Percentiles rank a stretch among this genome's conserved stretches.
Conservation (phyloP, 2,797 vertebrate genomes). For the Gadopsis bispinosus region DNA sequence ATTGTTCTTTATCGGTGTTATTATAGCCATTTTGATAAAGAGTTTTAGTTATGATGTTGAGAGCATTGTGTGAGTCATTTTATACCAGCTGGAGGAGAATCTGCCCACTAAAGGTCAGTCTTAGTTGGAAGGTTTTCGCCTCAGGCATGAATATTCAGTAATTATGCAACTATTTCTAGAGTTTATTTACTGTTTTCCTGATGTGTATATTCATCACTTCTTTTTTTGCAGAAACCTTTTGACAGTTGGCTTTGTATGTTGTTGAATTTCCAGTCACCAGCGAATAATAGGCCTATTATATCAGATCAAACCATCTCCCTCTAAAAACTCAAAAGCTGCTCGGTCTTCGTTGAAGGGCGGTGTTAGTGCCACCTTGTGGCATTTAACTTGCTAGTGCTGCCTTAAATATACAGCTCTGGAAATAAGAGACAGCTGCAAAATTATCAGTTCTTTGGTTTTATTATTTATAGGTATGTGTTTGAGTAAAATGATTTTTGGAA, state of each 20-base stretch:
- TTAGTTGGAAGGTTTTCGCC: constrained; percentile 4
- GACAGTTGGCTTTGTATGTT: background rate
- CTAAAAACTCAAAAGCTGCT: background rate
- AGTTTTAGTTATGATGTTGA: background rate
- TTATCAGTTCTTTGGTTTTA: background rate
- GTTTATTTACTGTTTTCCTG: background rate
- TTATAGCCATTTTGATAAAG: background rate
- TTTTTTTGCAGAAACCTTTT: fast-evolving
- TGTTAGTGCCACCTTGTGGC: constrained; percentile 53
- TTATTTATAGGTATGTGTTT: background rate
- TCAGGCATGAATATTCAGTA: background rate
- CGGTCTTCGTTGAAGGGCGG: background rate
- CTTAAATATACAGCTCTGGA: background rate
- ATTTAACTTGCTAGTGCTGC: background rate
- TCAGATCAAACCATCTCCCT: background rate
- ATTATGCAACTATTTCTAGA: background rate
- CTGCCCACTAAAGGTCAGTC: background rate
- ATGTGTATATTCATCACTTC: background rate
- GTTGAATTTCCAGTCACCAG: background rate
- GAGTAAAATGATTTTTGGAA: too few species aligned
- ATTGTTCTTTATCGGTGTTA: background rate
- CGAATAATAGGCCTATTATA: background rate
- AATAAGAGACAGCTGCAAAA: too few species aligned
- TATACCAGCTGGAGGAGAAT: background rate
- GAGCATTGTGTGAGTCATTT: too few species aligned